A percentile compares a stretch with the other conserved stretches of the same genome.
These are phyloP conservation scores for Enteromius paludinosus DNA, from an alignment of 2,797 vertebrate species.

Conservation along the genomic window DNA sequence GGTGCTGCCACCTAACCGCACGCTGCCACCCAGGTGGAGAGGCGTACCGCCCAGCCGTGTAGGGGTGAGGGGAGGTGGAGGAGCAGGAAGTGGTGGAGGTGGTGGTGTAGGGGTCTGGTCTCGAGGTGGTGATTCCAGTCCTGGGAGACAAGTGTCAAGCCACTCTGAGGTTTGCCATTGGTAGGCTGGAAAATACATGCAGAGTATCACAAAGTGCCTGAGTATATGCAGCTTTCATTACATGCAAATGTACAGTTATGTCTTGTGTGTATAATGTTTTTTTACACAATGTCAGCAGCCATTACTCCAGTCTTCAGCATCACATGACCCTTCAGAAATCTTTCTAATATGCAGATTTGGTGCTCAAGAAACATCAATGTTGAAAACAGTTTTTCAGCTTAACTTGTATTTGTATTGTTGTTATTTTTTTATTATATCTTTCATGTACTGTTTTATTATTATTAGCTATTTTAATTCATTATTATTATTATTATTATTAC, in stretches of 20 bases:
- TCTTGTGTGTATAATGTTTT: not conserved
- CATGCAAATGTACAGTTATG: not conserved
- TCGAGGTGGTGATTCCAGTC: slow-evolving; percentile 80
- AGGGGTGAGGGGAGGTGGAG: slow-evolving; percentile 43
- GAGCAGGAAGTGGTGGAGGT: slow-evolving; percentile 49
- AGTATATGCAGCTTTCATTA: not conserved
- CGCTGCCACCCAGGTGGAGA: slow-evolving; percentile 64
- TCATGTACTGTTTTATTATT: not conserved
- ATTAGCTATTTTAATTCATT: not conserved
- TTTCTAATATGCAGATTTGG: not conserved
- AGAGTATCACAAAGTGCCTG: not conserved
- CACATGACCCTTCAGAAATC: not conserved
- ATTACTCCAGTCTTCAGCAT: not conserved
- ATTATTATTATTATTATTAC: not conserved
- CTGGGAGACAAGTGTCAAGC: slow-evolving; percentile 80
- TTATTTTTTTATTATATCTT: not conserved
- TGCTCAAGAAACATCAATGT: not conserved
- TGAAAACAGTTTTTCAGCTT: not conserved
- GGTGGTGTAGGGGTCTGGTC: slow-evolving; percentile 67
- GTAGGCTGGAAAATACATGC: slow-evolving; percentile 73
- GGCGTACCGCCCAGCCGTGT: slow-evolving; percentile 65
- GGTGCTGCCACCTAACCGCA: slow-evolving; percentile 71
- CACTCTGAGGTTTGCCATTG: slow-evolving; percentile 88
- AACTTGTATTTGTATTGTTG: not conserved
- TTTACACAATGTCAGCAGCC: not conserved